A percentile compares a stretch with the other conserved stretches of the same genome.
Evolutionary conservation across 2,797 vertebrate genomes (phyloP).

Genomic region (Myiotriccus ornatus): DNA sequence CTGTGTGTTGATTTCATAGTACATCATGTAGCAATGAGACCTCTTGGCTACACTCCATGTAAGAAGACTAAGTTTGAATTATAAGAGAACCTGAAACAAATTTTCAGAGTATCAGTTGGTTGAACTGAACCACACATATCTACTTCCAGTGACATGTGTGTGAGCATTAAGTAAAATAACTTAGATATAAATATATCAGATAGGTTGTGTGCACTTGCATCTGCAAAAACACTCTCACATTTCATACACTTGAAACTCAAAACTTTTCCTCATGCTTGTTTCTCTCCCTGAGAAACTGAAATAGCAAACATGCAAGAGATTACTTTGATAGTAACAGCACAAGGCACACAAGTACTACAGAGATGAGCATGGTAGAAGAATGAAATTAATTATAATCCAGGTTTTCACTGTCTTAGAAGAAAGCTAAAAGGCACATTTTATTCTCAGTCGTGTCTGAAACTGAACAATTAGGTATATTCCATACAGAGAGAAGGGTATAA

Average conservation of each 20-base stretch:
- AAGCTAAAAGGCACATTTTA: not conserved
- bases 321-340: not conserved
- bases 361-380: not conserved
- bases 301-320: not conserved
- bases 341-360: not conserved
- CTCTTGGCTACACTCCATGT: slow-evolving; percentile 30
- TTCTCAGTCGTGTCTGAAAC: not conserved
- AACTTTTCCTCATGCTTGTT: not conserved
- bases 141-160: slow-evolving; percentile 3
- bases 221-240: slow-evolving; percentile 2
- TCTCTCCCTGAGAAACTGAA: not conserved
- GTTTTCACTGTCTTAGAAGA: not conserved
- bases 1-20: slow-evolving; percentile 51
- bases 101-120: slow-evolving; percentile 37
- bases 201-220: not conserved
- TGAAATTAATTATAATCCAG: not conserved
- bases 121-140: slow-evolving; percentile 16
- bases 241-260: slow-evolving; percentile 10
- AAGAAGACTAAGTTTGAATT: slow-evolving; percentile 21
- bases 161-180: slow-evolving; percentile 29
- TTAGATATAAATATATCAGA: slow-evolving; percentile 9
- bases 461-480: not conserved
- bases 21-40: slow-evolving; percentile 51
- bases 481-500: not conserved
- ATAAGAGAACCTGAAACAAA: slow-evolving; percentile 50